These are phyloP conservation scores for Caenorhabditis drosophilae DNA, from an alignment of 2,888 invertebrate species.

Conservation along the genomic window DNA sequence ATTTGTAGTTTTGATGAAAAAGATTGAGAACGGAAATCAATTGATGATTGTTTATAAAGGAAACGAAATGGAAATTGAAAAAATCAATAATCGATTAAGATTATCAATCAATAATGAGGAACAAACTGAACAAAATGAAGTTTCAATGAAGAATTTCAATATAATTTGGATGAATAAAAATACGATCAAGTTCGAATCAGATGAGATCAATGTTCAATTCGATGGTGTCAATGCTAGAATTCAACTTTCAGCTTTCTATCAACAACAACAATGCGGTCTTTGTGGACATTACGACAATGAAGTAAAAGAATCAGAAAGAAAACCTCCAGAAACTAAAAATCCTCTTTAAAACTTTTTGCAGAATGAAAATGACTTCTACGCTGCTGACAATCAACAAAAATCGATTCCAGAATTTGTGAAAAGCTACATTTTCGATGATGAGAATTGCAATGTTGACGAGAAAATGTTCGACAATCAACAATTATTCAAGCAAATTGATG, in stretches of 20 bases:
- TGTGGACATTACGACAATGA: constrained; percentile 67
- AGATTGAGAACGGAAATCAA: constrained; percentile 39
- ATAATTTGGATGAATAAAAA: constrained; percentile 28
- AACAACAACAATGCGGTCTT: constrained; percentile 65
- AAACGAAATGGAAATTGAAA: constrained; percentile 38
- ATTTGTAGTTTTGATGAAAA: constrained; percentile 70
- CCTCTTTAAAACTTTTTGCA: not conserved
- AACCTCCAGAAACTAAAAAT: not conserved
- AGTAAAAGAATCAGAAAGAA: not conserved
- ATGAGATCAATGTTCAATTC: constrained; percentile 49
- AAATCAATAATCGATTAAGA: not conserved
- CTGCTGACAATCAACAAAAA: constrained; percentile 20
- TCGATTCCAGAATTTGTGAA: constrained; percentile 56
- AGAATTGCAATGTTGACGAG: constrained; percentile 40
- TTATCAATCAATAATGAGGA: constrained; percentile 37
- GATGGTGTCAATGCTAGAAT: constrained; percentile 58
- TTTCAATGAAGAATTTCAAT: constrained; percentile 36
- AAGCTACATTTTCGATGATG: constrained; percentile 53
- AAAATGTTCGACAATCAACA: constrained; percentile 33
- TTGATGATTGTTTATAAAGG: constrained; percentile 54
- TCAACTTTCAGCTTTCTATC: constrained; percentile 52
- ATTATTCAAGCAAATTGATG: constrained; percentile 17
- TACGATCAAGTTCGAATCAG: constrained; percentile 33
- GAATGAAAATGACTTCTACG: constrained; percentile 19
- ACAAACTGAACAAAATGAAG: constrained; percentile 9